A percentile compares a stretch with the other conserved stretches of the same genome.
Evolutionary conservation across 64 coral and sea anemone genomes (phyloP).

Genomic region (Pocillopora verrucosa): DNA sequence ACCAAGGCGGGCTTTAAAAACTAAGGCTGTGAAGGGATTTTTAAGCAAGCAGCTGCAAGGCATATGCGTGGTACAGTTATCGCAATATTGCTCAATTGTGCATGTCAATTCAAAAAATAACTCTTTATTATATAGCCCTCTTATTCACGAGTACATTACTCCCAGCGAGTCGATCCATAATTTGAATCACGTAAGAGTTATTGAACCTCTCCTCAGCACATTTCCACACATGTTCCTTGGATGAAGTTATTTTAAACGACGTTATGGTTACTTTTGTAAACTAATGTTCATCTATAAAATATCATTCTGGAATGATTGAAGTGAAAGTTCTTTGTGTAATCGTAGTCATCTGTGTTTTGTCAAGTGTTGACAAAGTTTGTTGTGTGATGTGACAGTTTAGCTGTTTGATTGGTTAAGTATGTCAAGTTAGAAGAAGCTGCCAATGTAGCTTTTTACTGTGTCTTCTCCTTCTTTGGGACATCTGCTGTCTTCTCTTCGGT

Average conservation of each 20-base stretch:
- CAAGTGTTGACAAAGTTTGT: neutral
- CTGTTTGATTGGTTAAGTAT: constrained; percentile 4
- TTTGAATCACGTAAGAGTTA: neutral
- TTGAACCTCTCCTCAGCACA: neutral
- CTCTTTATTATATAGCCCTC: constrained; percentile 25
- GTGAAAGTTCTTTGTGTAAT: constrained; percentile 15
- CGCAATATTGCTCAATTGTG: neutral
- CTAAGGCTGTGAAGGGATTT: neutral
- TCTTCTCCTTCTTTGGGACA: constrained; percentile 32
- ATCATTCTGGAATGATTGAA: constrained; percentile 19
- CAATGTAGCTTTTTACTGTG: constrained; percentile 4
- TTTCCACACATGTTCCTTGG: neutral
- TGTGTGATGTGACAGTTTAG: neutral
- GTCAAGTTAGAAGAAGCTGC: constrained; percentile 2
- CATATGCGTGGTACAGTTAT: neutral
- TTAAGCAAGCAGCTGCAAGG: neutral
- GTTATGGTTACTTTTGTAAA: neutral
- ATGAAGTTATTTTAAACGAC: neutral
- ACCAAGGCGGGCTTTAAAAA: too few species aligned
- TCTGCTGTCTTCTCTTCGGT: constrained; percentile 30
- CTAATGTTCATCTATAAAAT: neutral
- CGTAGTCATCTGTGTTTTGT: neutral
- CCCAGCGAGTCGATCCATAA: neutral
- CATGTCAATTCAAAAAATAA: constrained; percentile 35
- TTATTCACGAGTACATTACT: neutral